Base-by-base conservation (phyloP, 2,113 vertebrate genomes). In the Fulica atra region DNA sequence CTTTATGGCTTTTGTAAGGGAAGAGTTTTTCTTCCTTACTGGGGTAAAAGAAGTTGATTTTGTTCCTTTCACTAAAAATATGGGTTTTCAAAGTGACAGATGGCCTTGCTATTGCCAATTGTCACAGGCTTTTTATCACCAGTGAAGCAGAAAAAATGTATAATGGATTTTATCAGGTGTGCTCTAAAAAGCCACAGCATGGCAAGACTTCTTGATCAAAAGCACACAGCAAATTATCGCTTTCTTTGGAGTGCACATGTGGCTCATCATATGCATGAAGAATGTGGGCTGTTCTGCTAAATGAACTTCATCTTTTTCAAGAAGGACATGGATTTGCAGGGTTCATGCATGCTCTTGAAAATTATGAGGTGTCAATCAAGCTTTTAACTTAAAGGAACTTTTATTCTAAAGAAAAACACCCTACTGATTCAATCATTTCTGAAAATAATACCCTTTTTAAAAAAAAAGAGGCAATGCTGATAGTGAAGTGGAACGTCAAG, bases 141-240 rank as follows among this genome's bases (percentile, higher is more conserved):
- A 76, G 17, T 50, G 69, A 70, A 63, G 93, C 48, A 93, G 54
- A 89, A 81, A 76, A 92, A 92, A 82, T 31, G 11, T 38, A 33
- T 86, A 78, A 92, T 86, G 40, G 83, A 65, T 95, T 94, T 92
- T 92, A 91, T 89, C 83, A 91, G 77, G 88, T 93, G 56, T 91
- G 33, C 68, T 88, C 29, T 72, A 42, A 91, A 89, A 93, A 74
- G 61, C 44, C 2, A 4, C 48, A 56, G 42, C 53, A 56, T 1
- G 5, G 64, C 16, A n/a, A 77, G 86, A 71, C 19, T 63, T 89
- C 50, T 56, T 81, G 76, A 92, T 89, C 68, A 70, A 70, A 90
- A 78, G 48, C 51, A 86, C 33, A 93, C 83, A 81, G 88, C 10
- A 64, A 83, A 86, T 88, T 26, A 88, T 29, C 4, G 0, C 16